Evolutionary conservation across 2,888 invertebrate genomes (phyloP).

Genomic region (Monochamus alternatus): DNA sequence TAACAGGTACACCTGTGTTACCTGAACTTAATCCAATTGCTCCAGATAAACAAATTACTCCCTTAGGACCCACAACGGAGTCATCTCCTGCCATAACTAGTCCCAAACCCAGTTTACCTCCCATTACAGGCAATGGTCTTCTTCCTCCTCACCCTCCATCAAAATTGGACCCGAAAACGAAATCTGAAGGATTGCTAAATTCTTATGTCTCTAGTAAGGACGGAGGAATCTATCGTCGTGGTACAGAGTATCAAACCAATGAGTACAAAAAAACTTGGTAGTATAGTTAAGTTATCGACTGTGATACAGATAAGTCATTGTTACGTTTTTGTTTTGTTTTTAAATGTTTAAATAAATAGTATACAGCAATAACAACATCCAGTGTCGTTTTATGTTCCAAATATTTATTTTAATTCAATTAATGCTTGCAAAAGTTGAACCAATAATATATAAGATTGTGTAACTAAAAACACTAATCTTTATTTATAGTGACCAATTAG

Average conservation of each 20-base stretch:
- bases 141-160: conserved; percentile 5
- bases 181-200: background rate
- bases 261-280: conserved; percentile 29
- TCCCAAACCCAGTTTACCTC: background rate
- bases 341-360: conserved; percentile 12
- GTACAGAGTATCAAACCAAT: conserved; percentile 10
- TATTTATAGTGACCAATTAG: background rate
- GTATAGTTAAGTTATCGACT: background rate
- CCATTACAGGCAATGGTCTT: conserved; percentile 7
- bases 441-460: background rate
- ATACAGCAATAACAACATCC: too few species aligned
- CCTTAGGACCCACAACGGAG: background rate
- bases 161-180: background rate
- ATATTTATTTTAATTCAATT: too few species aligned
- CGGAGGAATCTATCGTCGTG: conserved; percentile 1
- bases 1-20: background rate
- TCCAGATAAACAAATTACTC: background rate
- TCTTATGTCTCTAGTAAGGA: conserved; percentile 23
- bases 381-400: too few species aligned
- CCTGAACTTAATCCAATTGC: background rate
- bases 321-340: conserved; percentile 17
- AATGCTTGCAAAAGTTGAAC: too few species aligned
- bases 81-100: background rate
- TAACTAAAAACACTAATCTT: background rate
- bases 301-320: conserved; percentile 12